Conservation (phyloP, 2,797 vertebrate species). For the Phrynocephalus vlangalii region DNA sequence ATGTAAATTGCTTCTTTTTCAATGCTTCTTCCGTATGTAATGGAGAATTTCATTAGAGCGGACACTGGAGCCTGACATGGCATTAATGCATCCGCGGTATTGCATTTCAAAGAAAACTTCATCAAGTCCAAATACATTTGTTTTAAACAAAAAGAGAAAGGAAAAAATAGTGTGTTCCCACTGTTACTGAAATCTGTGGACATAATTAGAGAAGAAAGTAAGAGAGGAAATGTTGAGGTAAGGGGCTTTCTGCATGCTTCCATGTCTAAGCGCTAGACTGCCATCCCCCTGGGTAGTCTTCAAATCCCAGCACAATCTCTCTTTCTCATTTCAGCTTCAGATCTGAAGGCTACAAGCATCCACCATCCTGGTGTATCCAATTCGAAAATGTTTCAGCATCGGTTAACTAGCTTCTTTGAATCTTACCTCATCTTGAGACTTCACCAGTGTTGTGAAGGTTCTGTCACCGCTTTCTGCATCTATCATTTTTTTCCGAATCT, state of each 20-base stretch:
- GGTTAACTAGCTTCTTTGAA: neutral
- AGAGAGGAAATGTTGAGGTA: too few relatives aligned
- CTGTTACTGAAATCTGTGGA: neutral
- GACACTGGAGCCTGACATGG: neutral
- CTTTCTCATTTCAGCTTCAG: neutral
- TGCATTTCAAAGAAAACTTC: neutral
- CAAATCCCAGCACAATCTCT: neutral
- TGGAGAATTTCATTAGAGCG: neutral
- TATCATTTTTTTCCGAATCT: conserved; percentile 98
- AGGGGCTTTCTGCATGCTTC: neutral
- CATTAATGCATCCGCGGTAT: neutral
- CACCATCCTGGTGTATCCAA: neutral
- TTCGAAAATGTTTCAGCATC: neutral
- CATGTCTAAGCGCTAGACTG: neutral
- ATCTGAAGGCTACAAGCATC: neutral
- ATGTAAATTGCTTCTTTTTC: neutral
- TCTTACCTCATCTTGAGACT: conserved; percentile 97
- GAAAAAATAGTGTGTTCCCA: neutral
- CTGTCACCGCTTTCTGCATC: conserved; percentile 91
- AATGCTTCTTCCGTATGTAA: neutral
- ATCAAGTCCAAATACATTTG: neutral
- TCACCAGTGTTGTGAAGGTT: conserved; percentile 93
- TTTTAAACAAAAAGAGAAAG: too few relatives aligned
- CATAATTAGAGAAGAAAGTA: neutral
- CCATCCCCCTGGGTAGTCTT: neutral